Base-by-base conservation (phyloP, 2,888 invertebrate species). In the Lymantria monacha region DNA sequence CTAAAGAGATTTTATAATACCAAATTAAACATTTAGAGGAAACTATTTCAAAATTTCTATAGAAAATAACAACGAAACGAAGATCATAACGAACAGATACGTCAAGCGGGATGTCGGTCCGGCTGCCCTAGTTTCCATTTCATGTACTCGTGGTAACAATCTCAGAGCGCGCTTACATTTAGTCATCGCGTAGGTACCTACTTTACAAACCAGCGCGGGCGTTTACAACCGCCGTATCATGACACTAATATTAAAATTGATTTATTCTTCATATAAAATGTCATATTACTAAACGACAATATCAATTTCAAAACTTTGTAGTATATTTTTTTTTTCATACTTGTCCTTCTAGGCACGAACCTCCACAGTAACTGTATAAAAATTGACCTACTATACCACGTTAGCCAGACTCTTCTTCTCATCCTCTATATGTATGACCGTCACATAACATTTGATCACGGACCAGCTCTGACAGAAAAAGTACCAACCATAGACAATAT, bases 101-200 rank as follows among this genome's bases (percentile, higher is more conserved):
- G 55, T 51, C 51, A 51, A 33, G 48, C 49, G 51, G 51, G 63
- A 66, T 57, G 59, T 59, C 51, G 49, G 66, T 52, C 50, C 42
- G 49, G 56, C 48, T 62, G 66, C 59, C 59, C 66, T 62, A 66
- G 66, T 66, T 64, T 55, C 50, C 52, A 37, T 8, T 48, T 45
- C 44, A 49, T 46, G 37, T 44, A 45, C 22, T 22, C 22, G 22
- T 22, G 22, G 51, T 43, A 56, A 41, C 30, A 36, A 46, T 40
- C 49, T 41, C 41, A 40, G 11, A 42, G 15, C 12, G 14, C 31
- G 40, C n/a, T 38, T 42, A 51, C 50, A 41, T 49, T 33, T 36
- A 40, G 41, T 13, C 36, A 45, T 14, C 36, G 36, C 36, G 22
- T 12, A 42, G 30, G 30, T 38, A 38, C 12, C 37, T 37, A 41